Evolutionary conservation across 2,797 vertebrate genomes (phyloP).

Genomic region (Acrocephalus scirpaceus): DNA sequence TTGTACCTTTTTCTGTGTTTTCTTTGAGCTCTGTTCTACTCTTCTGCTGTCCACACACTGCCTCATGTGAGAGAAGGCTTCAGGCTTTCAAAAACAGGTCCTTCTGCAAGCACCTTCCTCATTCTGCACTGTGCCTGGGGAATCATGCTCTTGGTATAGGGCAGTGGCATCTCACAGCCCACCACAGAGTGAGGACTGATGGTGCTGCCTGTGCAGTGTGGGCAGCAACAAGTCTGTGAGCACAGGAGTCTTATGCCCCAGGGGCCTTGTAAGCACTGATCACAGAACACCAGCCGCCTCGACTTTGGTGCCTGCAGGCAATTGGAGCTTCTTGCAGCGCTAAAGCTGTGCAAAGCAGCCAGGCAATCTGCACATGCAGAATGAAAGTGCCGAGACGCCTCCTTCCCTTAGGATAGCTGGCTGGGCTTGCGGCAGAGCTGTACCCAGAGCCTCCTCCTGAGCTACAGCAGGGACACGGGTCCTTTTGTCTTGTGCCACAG

Average conservation of each 20-base stretch:
- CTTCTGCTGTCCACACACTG: not conserved
- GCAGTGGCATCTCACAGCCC: not conserved
- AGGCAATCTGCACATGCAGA: not conserved
- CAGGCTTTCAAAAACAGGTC: not conserved
- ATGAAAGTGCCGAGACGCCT: not conserved
- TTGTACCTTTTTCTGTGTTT: not conserved
- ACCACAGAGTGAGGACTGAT: accelerated
- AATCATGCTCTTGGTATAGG: too few species aligned
- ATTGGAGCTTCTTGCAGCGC: not conserved
- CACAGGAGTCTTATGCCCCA: not conserved
- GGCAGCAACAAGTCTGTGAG: not conserved
- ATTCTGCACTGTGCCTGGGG: not conserved
- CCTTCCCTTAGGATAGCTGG: not conserved
- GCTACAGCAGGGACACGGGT: not conserved
- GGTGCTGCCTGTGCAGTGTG: not conserved
- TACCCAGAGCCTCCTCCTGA: not conserved
- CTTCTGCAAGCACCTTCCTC: not conserved
- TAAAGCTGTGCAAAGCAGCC: not conserved
- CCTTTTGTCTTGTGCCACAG: not conserved
- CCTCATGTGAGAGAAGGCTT: not conserved
- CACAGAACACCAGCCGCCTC: not conserved
- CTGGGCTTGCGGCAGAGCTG: not conserved
- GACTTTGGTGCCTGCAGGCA: not conserved
- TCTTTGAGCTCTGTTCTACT: not conserved
- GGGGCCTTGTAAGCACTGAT: not conserved